phyloP scores from a whole-genome alignment of 2,113 vertebrate genomes.

The Ramphastos sulfuratus region DNA sequence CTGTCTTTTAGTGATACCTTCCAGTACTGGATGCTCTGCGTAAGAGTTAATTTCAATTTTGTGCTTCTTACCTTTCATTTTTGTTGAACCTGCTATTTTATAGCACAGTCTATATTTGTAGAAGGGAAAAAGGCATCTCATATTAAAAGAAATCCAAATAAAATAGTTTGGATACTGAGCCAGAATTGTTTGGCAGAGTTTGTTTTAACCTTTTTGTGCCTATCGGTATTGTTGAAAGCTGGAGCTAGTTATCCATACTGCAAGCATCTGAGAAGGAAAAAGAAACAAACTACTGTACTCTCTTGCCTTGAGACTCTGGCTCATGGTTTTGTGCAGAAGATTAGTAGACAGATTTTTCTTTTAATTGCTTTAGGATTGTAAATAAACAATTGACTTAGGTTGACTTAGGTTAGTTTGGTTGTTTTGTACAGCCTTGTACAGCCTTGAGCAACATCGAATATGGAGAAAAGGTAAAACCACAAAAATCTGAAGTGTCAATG shows the following conservation, averaged over 20 bases:
- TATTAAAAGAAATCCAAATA: not conserved
- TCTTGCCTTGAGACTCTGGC: not conserved
- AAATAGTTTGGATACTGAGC: not conserved
- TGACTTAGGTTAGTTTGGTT: rapidly evolving
- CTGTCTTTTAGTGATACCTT: not conserved
- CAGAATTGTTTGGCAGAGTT: not conserved
- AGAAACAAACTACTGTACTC: not conserved
- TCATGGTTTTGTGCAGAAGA: not conserved
- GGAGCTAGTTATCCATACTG: not conserved
- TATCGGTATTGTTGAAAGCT: not conserved
- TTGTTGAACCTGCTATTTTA: not conserved
- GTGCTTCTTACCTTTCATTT: not conserved
- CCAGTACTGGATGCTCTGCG: not conserved
- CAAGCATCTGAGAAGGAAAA: not conserved
- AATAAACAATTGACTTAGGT: too few species aligned
- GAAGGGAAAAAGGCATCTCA: not conserved
- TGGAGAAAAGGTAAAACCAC: not conserved
- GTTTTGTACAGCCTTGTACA: not conserved
- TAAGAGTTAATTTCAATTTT: not conserved
- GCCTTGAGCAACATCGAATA: not conserved
- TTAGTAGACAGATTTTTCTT: not conserved
- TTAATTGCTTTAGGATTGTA: not conserved
- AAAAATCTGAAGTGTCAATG: not conserved
- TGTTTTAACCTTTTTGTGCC: not conserved
- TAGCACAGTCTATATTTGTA: not conserved